phyloP scores from a whole-genome alignment of 2,888 invertebrate species.

The Plagodis dolabraria region DNA sequence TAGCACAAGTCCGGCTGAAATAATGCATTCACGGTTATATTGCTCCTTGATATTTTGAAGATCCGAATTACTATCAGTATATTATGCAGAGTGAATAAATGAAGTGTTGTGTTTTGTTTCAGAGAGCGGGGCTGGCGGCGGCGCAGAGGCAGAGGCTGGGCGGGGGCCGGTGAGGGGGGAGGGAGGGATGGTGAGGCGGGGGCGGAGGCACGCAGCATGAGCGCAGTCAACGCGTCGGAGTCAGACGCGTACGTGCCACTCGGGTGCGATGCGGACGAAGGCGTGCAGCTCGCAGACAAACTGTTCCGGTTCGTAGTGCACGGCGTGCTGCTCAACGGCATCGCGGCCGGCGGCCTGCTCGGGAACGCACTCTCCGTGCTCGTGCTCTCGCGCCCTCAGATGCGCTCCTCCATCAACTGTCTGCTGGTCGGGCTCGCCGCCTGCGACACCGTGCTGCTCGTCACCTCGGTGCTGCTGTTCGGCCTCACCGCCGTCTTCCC shows the following conservation, averaged over 20 bases:
- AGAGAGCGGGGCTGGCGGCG: constrained; percentile 1
- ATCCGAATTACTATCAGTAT: too few relatives aligned
- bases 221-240: constrained; percentile 47
- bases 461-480: constrained; percentile 94
- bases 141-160: constrained; percentile 7
- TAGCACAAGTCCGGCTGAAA: too few relatives aligned
- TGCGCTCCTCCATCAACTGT: constrained; percentile 98
- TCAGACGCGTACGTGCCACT: constrained; percentile 37
- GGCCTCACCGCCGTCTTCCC: constrained; percentile 94
- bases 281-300: constrained; percentile 75
- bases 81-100: neutral
- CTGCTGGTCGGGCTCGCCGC: constrained; percentile 96
- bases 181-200: constrained; percentile 18
- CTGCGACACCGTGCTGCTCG: constrained; percentile 95
- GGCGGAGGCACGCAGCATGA: constrained; percentile 43
- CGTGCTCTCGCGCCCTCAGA: constrained; percentile 95
- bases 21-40: too few relatives aligned
- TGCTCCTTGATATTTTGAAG: too few relatives aligned
- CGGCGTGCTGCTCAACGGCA: constrained; percentile 91
- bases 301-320: constrained; percentile 92
- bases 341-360: constrained; percentile 93
- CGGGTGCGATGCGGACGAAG: constrained; percentile 70
- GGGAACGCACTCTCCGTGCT: constrained; percentile 96
- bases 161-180: constrained; percentile 23
- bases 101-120: constrained; percentile 5